These are phyloP conservation scores for Pseudorectes ferrugineus DNA, from an alignment of 2,113 vertebrate species.

Conservation along the genomic window DNA sequence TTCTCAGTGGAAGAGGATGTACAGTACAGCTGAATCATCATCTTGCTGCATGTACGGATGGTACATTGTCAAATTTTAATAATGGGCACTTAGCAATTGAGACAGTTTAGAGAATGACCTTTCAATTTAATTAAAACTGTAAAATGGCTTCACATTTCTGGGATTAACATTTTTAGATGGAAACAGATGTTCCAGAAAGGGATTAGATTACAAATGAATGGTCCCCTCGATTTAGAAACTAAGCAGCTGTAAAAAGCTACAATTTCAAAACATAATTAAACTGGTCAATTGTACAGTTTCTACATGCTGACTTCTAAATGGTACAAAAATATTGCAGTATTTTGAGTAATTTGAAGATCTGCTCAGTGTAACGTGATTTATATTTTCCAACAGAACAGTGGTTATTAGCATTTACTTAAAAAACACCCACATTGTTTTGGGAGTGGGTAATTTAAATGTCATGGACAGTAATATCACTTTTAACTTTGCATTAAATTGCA, in stretches of 20 bases:
- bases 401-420: not conserved
- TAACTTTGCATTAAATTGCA: not conserved
- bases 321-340: conserved; percentile 11
- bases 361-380: not conserved
- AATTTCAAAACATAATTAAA: conserved; percentile 11
- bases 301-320: conserved; percentile 18
- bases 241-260: conserved; percentile 18
- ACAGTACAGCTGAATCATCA: not conserved
- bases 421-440: not conserved
- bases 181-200: conserved; percentile 29
- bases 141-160: conserved; percentile 47
- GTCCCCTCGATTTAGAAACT: conserved; percentile 30
- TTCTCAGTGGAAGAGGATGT: not conserved
- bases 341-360: not conserved
- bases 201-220: conserved; percentile 1
- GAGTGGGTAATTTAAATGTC: not conserved
- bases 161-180: conserved; percentile 42
- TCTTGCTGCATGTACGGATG: not conserved
- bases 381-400: not conserved
- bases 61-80: not conserved
- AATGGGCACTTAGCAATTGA: conserved; percentile 27
- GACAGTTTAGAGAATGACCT: conserved; percentile 31
- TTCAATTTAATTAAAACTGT: conserved; percentile 45
- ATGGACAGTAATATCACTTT: not conserved
- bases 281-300: conserved; percentile 6